phyloP scores from a whole-genome alignment of 2,888 invertebrate species.

The Galeruca laticollis region DNA sequence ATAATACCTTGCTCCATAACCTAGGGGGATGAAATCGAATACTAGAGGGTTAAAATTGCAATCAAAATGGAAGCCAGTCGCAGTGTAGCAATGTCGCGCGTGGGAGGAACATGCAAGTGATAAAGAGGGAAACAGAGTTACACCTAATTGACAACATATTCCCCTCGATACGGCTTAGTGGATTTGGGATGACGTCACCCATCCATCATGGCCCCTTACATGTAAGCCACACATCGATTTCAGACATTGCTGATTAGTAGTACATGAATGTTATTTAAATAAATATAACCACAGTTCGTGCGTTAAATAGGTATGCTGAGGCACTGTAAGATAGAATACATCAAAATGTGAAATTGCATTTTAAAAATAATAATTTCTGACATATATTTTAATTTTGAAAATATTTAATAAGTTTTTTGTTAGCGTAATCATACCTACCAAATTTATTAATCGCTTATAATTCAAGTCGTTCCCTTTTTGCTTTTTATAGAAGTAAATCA shows the following conservation, averaged over 20 bases:
- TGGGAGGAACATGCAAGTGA: conserved; percentile 10
- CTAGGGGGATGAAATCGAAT: conserved; percentile 38
- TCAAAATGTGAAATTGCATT: too few species aligned
- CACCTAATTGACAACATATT: conserved; percentile 60
- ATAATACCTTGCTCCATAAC: conserved; percentile 39
- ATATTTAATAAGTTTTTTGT: too few species aligned
- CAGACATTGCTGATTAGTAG: conserved; percentile 5
- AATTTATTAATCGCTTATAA: too few species aligned
- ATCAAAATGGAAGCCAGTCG: conserved; percentile 43
- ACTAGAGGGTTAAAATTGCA: conserved; percentile 36
- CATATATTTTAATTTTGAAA: too few species aligned
- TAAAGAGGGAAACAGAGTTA: conserved; percentile 45
- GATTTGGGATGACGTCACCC: conserved; percentile 41
- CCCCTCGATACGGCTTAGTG: conserved; percentile 57
- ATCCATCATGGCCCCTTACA: conserved; percentile 43
- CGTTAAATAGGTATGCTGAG: not conserved
- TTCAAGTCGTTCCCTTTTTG: too few species aligned
- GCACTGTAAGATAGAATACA: too few species aligned
- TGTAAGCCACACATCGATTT: conserved; percentile 5
- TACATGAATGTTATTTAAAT: not conserved
- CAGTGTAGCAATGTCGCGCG: conserved; percentile 35
- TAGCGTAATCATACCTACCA: too few species aligned
- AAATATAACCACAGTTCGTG: not conserved
- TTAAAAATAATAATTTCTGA: too few species aligned
- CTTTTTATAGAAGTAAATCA: too few species aligned